These are phyloP conservation scores for Crocallis elinguaria DNA, from an alignment of 2,888 invertebrate species.

Conservation along the genomic window DNA sequence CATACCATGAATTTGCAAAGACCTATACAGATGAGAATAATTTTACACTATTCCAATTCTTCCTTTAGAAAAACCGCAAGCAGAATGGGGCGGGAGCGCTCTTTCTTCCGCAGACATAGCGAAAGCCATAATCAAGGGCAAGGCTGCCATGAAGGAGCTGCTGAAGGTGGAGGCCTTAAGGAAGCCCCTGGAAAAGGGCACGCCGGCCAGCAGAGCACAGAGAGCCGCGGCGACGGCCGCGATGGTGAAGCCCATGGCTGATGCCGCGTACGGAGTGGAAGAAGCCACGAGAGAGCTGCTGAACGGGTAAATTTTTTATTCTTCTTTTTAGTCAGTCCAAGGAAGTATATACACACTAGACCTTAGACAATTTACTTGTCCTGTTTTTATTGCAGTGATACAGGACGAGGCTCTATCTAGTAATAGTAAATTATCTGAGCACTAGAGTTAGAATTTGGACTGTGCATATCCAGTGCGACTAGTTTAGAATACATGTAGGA, in stretches of 20 bases:
- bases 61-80: constrained; percentile 49
- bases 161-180: constrained; percentile 80
- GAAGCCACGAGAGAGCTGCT: constrained; percentile 87
- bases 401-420: no score
- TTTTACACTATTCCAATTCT: constrained; percentile 1
- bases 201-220: constrained; percentile 89
- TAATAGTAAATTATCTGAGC: no score
- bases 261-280: constrained; percentile 88
- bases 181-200: constrained; percentile 76
- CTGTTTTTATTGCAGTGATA: no score
- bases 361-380: no score
- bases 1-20: no score
- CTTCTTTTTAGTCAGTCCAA: no score
- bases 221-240: constrained; percentile 87
- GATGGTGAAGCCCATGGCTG: constrained; percentile 86
- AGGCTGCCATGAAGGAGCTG: constrained; percentile 82
- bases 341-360: no score
- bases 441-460: no score
- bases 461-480: no score
- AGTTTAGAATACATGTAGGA: no score
- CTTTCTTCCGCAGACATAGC: constrained; percentile 68
- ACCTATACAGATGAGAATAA: no score
- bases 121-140: constrained; percentile 83
- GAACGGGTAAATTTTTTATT: constrained; percentile 68
- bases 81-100: constrained; percentile 51